Base-by-base conservation (phyloP, 1,140 invertebrate genomes). In the Globodera rostochiensis region DNA sequence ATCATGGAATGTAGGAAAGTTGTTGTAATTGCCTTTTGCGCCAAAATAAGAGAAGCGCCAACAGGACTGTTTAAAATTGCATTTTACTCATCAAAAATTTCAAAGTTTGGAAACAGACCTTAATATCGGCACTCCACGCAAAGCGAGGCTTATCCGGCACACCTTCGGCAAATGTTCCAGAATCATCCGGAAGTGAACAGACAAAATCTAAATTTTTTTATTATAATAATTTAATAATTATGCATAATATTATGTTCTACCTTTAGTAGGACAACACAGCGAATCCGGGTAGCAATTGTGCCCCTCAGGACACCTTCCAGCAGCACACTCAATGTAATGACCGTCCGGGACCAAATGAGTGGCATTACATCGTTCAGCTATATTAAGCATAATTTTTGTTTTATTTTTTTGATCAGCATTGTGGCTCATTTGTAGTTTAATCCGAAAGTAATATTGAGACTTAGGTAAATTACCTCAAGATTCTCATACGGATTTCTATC, bases 21-120 rank as follows among this genome's bases (percentile, higher is more conserved):
- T 86, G 71, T 85, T 85, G 47, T 85, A 85, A 74, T 85, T 85
- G 15, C 84, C 84, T 69, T 79, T 79, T 67, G 84, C 84, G 6
- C 85, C 85, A 74, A 81, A 86, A 67, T 86, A 86, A 60, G 82
- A 85, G 70, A 86, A 86, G 49, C 85, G 80, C 82, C 80, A 84
- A 70, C 85, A 86, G 6, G 76, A 82, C 69, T 71, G 69, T 6
- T 15, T 11, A 5, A 71, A 71, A 71, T 11, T 0, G 36, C 6
- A 36, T 45, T 15, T 71, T 11, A 15, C 11, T 36, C n/a, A n/a
- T n/a, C 25, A 71, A 71, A 11, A 71, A 5, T 13, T 11, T 11
- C 25, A 11, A 45, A 36, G 36, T 11, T 13, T 13, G 2, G 9
- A 70, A 21, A 70, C 8, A 9, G 11, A 71, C 66, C 49, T 86